Percentiles rank a stretch among this genome's conserved stretches.
Conservation (phyloP, 2,113 vertebrate genomes). For the Bubalus kerabau region DNA sequence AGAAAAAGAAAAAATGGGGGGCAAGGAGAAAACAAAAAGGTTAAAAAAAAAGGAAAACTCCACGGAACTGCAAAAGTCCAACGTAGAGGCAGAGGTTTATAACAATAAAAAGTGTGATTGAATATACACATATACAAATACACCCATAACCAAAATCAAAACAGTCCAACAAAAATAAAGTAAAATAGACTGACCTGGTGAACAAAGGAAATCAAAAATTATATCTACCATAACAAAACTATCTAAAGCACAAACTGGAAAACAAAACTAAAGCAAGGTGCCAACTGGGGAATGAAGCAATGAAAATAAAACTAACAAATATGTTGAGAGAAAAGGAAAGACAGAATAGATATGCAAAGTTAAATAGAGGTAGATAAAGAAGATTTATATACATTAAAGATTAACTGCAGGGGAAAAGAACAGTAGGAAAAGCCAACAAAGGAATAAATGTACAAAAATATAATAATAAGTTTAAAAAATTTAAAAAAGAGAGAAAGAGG, state of each 20-base stretch:
- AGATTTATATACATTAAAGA: background rate
- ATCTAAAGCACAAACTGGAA: background rate
- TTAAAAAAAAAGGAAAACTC: background rate
- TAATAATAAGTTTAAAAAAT: background rate
- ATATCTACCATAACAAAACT: background rate
- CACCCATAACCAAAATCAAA: background rate
- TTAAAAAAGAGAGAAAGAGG: fast-evolving
- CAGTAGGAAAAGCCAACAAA: background rate
- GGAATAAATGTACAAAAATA: background rate
- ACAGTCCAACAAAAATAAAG: background rate
- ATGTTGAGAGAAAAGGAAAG: background rate
- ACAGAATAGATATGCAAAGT: background rate
- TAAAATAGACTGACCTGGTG: background rate
- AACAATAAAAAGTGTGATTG: background rate
- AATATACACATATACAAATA: background rate
- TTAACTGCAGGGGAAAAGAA: background rate
- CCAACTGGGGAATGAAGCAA: background rate
- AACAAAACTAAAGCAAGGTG: background rate
- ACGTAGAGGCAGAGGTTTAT: background rate
- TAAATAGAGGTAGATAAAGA: background rate
- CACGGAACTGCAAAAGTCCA: background rate
- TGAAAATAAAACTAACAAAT: background rate
- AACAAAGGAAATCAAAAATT: background rate
- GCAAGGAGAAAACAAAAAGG: background rate
- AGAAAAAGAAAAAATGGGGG: too few relatives aligned